Evolutionary conservation across 2,113 vertebrate genomes (phyloP), one percentile per base, ranked within the genome.

Genomic region (Brachyistius frenatus): DNA sequence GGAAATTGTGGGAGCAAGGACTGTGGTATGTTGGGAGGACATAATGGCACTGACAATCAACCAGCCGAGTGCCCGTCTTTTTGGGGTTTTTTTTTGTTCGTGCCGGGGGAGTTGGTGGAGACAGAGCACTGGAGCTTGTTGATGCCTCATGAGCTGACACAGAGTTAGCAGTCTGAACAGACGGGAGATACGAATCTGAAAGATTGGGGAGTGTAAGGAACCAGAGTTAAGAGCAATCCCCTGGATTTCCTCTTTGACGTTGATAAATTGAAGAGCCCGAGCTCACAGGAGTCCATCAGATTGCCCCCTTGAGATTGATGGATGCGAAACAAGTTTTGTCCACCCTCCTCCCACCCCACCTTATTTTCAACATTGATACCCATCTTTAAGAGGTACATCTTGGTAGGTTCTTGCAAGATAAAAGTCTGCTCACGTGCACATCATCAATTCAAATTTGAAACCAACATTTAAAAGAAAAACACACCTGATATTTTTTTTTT

Each of bases 11-110:
- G 57, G 66, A 84, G 81, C 44, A 2, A 56, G 66, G 78, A 83
- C 70, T 91, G 73, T 78, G 72, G 79, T 82, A 81, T 86, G 84
- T 66, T 90, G 55, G 69, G 70, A 62, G 73, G 75, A 69, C 81
- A 89, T 89, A 93, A 93, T 91, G 88, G 89, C 76, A 61, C 86
- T 91, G 90, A 91, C 90, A 92, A 91, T 95, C 92, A 91, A 88
- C 75, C 85, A 75, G 85, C 86, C 70, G 89, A 91, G 85, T 77
- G 86, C 83, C 80, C 61, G 66, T 87, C 82, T 83, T 76, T 77
- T 80, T 56, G 23, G 23, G 23, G 23, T 1, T 23, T 23, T 23
- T 23, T 23, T 23, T 23, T 23, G 23, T 83, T 78, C 83, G 85
- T 76, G 81, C 80, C 83, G 89, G 88, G 82, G 64, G 56, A 83